phyloP scores from a whole-genome alignment of 2,888 invertebrate species.

The Drosophila nr. fundita region DNA sequence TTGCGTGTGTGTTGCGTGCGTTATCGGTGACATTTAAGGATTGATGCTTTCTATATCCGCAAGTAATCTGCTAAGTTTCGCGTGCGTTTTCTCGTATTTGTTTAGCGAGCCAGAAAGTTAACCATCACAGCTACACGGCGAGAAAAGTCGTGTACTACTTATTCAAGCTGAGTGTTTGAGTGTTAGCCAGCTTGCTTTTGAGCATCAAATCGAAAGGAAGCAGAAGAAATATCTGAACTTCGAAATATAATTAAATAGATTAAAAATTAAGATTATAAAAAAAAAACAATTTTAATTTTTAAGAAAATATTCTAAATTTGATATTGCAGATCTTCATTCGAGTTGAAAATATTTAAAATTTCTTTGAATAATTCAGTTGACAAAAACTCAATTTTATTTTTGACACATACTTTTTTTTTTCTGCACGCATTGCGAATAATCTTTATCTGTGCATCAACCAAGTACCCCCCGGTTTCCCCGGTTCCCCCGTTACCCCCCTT shows the following conservation, averaged over 20 bases:
- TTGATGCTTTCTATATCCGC: conserved; percentile 75
- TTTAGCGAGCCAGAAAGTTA: conserved; percentile 22
- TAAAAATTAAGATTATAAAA: neutral
- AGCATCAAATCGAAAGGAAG: too few species aligned
- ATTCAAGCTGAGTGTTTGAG: neutral
- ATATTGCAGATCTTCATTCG: neutral
- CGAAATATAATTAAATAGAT: too few species aligned
- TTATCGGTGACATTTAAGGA: conserved; percentile 75
- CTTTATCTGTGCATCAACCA: neutral
- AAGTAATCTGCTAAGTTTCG: conserved; percentile 75
- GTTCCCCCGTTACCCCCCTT: too few species aligned
- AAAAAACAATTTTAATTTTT: neutral
- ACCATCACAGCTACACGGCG: neutral
- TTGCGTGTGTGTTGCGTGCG: conserved; percentile 14
- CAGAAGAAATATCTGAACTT: too few species aligned
- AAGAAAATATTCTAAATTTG: neutral
- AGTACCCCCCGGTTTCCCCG: neutral
- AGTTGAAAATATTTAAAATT: neutral
- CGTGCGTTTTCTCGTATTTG: conserved; percentile 56
- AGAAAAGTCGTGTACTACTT: neutral
- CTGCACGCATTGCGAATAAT: neutral
- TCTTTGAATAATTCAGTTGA: neutral
- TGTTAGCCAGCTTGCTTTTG: neutral
- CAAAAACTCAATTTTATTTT: neutral
- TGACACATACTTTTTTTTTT: neutral